phyloP scores from a whole-genome alignment of 2,113 vertebrate genomes.

The Polypterus bichir region DNA sequence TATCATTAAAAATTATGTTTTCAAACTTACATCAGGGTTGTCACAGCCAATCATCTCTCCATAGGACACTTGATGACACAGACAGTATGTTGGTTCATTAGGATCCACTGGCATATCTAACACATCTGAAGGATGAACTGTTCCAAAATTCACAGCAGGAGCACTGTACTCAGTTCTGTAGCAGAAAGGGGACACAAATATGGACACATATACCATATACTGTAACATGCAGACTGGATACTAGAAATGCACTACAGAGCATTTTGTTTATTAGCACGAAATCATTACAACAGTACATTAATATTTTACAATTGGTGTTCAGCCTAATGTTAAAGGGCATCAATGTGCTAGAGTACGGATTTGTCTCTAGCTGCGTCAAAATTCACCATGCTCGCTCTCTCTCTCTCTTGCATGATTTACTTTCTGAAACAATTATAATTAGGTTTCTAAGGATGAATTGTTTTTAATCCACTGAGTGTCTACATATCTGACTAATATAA shows the following conservation, averaged over 20 bases:
- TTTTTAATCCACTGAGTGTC: too few species aligned
- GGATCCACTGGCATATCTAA: constrained; percentile 97
- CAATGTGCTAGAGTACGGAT: too few species aligned
- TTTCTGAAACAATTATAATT: constrained; percentile 15
- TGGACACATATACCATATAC: neutral
- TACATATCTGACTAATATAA: too few species aligned
- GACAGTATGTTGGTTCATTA: constrained; percentile 94
- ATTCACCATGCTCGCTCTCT: neutral
- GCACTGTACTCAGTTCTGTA: constrained; percentile 77
- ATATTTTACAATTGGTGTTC: too few species aligned
- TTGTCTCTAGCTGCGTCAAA: too few species aligned
- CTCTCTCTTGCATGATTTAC: constrained; percentile 5
- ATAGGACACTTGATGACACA: constrained; percentile 95
- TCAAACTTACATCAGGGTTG: constrained; percentile 81
- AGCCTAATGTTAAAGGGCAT: too few species aligned
- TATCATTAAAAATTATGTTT: neutral
- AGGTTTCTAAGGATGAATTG: too few species aligned
- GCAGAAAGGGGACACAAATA: constrained; percentile 25
- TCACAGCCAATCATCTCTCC: constrained; percentile 98
- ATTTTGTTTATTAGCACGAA: too few species aligned
- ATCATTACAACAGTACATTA: too few species aligned
- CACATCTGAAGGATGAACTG: constrained; percentile 88
- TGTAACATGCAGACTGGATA: neutral
- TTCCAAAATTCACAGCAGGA: constrained; percentile 73
- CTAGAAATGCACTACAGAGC: neutral